phyloP scores from a whole-genome alignment of 2,113 vertebrate species.

The Pterophyllum scalare region DNA sequence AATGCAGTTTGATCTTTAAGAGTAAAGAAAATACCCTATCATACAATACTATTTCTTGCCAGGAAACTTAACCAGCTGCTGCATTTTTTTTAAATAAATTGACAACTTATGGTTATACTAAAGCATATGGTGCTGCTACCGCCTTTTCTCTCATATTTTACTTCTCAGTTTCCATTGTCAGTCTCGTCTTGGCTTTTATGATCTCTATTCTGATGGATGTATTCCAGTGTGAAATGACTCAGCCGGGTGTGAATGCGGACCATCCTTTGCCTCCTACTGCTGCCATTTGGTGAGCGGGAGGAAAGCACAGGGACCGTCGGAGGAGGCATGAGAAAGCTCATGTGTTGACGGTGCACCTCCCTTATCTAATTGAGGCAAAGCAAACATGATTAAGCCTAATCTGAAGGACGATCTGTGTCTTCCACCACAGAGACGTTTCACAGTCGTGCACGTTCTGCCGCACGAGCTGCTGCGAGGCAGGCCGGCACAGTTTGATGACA shows the following conservation, averaged over 20 bases:
- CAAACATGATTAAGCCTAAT: conserved; percentile 75
- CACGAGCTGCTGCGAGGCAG: conserved; percentile 30
- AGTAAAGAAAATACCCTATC: conserved; percentile 45
- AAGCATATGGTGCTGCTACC: conserved; percentile 65
- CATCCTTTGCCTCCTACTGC: conserved; percentile 71
- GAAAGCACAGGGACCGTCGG: conserved; percentile 49
- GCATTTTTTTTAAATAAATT: conserved; percentile 51
- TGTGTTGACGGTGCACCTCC: conserved; percentile 67
- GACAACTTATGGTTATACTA: conserved; percentile 61
- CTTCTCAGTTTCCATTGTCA: conserved; percentile 71
- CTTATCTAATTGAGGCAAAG: conserved; percentile 78
- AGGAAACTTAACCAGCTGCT: conserved; percentile 64
- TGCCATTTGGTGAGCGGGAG: conserved; percentile 77
- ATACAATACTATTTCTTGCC: conserved; percentile 56
- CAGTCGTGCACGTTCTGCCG: conserved; percentile 38
- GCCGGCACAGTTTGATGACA: conserved; percentile 5
- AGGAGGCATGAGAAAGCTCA: conserved; percentile 58
- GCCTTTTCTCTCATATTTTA: conserved; percentile 63
- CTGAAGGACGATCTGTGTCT: conserved; percentile 71
- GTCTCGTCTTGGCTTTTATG: conserved; percentile 65
- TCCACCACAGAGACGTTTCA: conserved; percentile 49
- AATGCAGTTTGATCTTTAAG: conserved; percentile 43
- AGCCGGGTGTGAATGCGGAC: conserved; percentile 64
- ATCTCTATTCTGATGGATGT: conserved; percentile 73
- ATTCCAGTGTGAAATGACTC: conserved; percentile 75